Evolutionary conservation across 2,888 invertebrate species (phyloP), one percentile per base, ranked within the genome.

Genomic region (Toxonevra muliebris): DNA sequence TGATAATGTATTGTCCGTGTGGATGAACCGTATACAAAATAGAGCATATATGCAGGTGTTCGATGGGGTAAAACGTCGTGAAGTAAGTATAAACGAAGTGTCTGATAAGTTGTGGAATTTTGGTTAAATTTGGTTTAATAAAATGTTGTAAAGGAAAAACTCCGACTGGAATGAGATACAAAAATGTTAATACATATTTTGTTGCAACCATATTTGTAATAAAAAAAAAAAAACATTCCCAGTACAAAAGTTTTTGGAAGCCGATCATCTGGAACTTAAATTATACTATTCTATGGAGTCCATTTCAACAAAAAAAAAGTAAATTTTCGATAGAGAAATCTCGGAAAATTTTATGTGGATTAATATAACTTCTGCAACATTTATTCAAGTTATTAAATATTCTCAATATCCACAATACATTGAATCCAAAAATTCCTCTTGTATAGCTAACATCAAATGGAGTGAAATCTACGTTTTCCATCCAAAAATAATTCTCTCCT

Each of bases 11-110:
- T 88, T 91, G 10, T 89, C 96, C 13, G 90, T 94, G 69, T 97
- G 96, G 95, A 91, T 95, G 85, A 94, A 96, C 85, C 88, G 97
- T 64, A 90, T 92, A 40, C 97, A 98, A 84, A 96, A 95, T 79
- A 86, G 88, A 64, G 90, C 91, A 17, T 86, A 88, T 64, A 82
- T 91, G 66, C 88, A 90, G 12, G 84, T 91, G 4, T 95, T 93
- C 80, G 86, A 87, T 19, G 86, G 87, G 43, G 82, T 83, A 19
- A 73, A 73, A 10, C 76, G 84, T 0, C 76, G 79, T 61, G 77
- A 75, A 76, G 84, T 84, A 71, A 69, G 76, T 71, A 4, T 15
- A 12, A 19, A 7, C 30, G 3, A 30, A 4, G 7, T 30, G 30
- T 30, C 30, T 30, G 7, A 7, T 4, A 30, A 30, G 3, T 30